Evolutionary conservation across 2,113 vertebrate genomes (phyloP).

Genomic region (Aphyosemion australe): DNA sequence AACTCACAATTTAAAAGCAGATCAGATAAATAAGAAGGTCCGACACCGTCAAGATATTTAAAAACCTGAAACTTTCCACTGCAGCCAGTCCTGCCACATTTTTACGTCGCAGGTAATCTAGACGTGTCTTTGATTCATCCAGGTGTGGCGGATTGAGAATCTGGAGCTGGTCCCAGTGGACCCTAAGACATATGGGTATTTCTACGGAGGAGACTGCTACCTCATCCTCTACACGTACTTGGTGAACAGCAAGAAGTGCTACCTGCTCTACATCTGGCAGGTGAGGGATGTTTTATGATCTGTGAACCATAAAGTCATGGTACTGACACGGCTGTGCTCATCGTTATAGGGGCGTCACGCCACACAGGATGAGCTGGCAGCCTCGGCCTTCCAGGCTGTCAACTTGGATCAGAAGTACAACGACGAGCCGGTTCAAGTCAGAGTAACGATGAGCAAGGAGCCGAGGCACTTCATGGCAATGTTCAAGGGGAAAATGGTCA

Average conservation of each 20-base stretch:
- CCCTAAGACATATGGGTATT: constrained; percentile 78
- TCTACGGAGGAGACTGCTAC: constrained; percentile 93
- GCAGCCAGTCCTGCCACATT: too few species aligned
- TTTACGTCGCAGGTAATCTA: background rate
- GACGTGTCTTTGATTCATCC: background rate
- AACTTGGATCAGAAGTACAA: constrained; percentile 82
- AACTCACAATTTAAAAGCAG: too few species aligned
- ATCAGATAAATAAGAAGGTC: too few species aligned
- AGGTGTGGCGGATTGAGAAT: constrained; percentile 91
- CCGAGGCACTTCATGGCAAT: constrained; percentile 89
- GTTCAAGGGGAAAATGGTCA: constrained; percentile 88
- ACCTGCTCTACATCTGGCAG: constrained; percentile 91
- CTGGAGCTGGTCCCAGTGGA: constrained; percentile 84
- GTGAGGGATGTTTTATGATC: constrained; percentile 64
- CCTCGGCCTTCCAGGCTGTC: constrained; percentile 85
- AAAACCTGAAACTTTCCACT: too few species aligned
- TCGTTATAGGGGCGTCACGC: constrained; percentile 82
- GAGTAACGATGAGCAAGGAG: constrained; percentile 88
- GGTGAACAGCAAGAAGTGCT: constrained; percentile 73
- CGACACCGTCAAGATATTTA: too few species aligned
- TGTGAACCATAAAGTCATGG: background rate
- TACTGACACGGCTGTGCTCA: background rate
- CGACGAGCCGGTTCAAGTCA: constrained; percentile 83
- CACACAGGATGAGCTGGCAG: constrained; percentile 86
- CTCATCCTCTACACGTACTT: constrained; percentile 88